These are phyloP conservation scores for Drosophila pseudoananassae DNA, from an alignment of 1,140 invertebrate genomes.

Conservation along the genomic window DNA sequence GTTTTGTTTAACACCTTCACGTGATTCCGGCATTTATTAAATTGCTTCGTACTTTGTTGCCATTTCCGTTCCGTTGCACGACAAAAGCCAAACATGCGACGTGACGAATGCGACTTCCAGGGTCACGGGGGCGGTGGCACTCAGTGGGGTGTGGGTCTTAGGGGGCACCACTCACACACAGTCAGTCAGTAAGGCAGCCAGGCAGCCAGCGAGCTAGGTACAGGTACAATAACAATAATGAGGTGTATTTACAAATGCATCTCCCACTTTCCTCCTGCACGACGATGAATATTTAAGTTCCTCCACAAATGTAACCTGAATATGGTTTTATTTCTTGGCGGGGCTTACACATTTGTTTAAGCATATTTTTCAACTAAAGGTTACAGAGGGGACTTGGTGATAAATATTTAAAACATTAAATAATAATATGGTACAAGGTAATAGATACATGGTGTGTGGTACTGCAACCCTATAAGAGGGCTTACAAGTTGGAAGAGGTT, in stretches of 20 bases:
- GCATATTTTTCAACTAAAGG: not conserved
- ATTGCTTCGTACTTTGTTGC: slow-evolving; percentile 80
- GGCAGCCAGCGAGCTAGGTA: slow-evolving; percentile 16
- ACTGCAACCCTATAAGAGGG: too few species aligned
- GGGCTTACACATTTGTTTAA: not conserved
- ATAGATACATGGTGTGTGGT: too few species aligned
- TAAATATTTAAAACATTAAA: too few species aligned
- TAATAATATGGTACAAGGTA: too few species aligned
- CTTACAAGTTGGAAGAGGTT: too few species aligned
- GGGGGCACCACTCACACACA: not conserved
- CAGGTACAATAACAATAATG: slow-evolving; percentile 64
- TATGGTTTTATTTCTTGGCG: not conserved
- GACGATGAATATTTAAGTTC: slow-evolving; percentile 1
- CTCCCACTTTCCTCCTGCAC: not conserved
- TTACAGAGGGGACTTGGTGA: not conserved
- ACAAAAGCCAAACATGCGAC: slow-evolving; percentile 71
- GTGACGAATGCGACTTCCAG: slow-evolving; percentile 65
- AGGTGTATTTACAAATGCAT: slow-evolving; percentile 74
- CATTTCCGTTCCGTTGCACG: slow-evolving; percentile 76
- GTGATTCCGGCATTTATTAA: slow-evolving; percentile 82
- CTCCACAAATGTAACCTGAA: not conserved
- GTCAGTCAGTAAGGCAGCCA: not conserved
- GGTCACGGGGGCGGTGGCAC: not conserved
- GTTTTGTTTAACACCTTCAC: slow-evolving; percentile 82
- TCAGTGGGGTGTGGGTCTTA: not conserved